phyloP scores from a whole-genome alignment of 2,888 invertebrate species.

The Scelioninae gen. 1 region DNA sequence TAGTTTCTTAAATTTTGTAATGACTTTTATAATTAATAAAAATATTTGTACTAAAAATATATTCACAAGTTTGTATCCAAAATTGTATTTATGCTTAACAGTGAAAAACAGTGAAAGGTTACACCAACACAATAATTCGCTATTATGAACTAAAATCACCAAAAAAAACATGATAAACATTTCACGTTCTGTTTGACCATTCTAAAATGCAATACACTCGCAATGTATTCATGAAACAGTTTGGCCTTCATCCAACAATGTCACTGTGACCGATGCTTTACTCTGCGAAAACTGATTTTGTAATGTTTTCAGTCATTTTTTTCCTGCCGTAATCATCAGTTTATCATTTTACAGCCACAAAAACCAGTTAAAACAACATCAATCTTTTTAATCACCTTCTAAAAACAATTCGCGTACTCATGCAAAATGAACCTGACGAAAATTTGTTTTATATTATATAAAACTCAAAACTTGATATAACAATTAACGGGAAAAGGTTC shows the following conservation, averaged over 20 bases:
- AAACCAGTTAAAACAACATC: conserved; percentile 9
- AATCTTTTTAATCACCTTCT: conserved; percentile 21
- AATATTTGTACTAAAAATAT: too few species aligned
- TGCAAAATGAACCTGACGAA: neutral
- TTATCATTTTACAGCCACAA: conserved; percentile 40
- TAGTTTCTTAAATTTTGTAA: too few species aligned
- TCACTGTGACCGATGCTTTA: conserved; percentile 59
- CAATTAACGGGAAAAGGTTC: conserved; percentile 34
- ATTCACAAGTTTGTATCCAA: too few species aligned
- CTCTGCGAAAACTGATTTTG: conserved; percentile 55
- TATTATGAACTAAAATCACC: conserved; percentile 20
- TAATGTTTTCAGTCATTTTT: conserved; percentile 59
- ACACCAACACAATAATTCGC: conserved; percentile 26
- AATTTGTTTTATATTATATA: too few species aligned
- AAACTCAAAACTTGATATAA: too few species aligned
- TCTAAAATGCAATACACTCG: conserved; percentile 50
- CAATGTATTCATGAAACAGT: conserved; percentile 65
- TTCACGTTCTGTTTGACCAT: conserved; percentile 56
- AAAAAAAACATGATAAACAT: conserved; percentile 47
- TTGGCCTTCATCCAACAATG: conserved; percentile 67
- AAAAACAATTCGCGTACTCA: conserved; percentile 23
- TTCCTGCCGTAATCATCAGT: conserved; percentile 51
- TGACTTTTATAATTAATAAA: too few species aligned
- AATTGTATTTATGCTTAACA: too few species aligned
- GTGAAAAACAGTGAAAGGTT: neutral